A percentile compares a stretch with the other conserved stretches of the same genome.
Evolutionary conservation across 2,113 vertebrate species (phyloP).

Genomic region (Castor canadensis): DNA sequence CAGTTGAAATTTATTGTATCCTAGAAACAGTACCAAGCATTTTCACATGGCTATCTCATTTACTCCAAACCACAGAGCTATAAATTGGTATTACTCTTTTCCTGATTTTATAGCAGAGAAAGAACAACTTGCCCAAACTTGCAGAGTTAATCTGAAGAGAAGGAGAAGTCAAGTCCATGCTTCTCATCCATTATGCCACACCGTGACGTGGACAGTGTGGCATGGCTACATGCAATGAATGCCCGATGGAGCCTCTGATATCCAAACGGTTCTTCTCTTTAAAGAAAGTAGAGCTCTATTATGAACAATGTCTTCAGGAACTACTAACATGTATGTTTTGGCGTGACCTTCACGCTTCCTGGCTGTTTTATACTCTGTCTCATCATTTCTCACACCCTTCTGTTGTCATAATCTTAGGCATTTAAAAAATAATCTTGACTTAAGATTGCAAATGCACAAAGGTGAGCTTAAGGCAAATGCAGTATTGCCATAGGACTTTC

Average conservation of each 20-base stretch:
- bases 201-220: background rate
- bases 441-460: background rate
- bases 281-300: background rate
- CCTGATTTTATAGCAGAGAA: background rate
- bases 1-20: background rate
- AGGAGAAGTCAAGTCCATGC: background rate
- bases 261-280: background rate
- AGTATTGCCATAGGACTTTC: background rate
- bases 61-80: background rate
- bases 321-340: background rate
- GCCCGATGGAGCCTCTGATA: background rate
- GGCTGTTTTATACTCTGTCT: background rate
- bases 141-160: background rate
- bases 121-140: background rate
- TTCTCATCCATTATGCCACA: background rate
- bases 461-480: background rate
- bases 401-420: background rate
- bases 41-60: background rate
- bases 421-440: background rate
- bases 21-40: background rate
- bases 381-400: background rate
- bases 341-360: background rate
- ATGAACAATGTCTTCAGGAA: background rate
- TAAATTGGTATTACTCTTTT: background rate
- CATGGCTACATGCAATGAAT: background rate